A percentile compares a stretch with the other conserved stretches of the same genome.
phyloP scores from a whole-genome alignment of 1,140 invertebrate species.

The Trigoniulus corallinus region DNA sequence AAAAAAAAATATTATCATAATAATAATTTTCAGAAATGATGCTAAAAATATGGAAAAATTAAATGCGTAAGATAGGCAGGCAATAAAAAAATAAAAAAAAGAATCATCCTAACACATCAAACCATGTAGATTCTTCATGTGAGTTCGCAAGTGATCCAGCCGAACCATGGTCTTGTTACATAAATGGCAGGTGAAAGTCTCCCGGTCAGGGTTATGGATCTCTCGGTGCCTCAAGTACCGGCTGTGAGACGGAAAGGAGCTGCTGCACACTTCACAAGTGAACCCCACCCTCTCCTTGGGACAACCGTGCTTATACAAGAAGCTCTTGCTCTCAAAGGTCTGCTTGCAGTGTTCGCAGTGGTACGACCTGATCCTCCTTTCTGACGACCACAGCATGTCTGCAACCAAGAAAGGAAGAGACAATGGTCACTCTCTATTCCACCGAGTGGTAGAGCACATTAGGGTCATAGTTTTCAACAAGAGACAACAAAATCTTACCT shows the following conservation, averaged over 20 bases:
- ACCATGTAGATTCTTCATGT: conserved; percentile 5
- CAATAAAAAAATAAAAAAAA: too few species aligned
- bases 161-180: conserved; percentile 8
- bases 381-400: conserved; percentile 7
- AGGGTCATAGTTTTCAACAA: too few species aligned
- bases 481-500: too few species aligned
- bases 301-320: conserved; percentile 8
- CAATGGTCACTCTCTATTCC: background rate
- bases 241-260: conserved; percentile 7
- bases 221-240: conserved; percentile 6
- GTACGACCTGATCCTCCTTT: conserved; percentile 8
- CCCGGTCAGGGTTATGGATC: conserved; percentile 8
- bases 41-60: too few species aligned
- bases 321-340: conserved; percentile 7
- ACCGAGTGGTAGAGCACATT: too few species aligned
- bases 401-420: conserved; percentile 9
- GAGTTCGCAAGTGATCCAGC: conserved; percentile 5
- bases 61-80: too few species aligned
- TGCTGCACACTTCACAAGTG: conserved; percentile 7
- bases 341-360: conserved; percentile 9
- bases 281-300: conserved; percentile 4
- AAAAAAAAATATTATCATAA: too few species aligned
- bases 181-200: conserved; percentile 5
- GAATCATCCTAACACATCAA: too few species aligned
- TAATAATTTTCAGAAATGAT: too few species aligned